phyloP scores from a whole-genome alignment of 2,888 invertebrate genomes.

The Patella ulyssiponensis region DNA sequence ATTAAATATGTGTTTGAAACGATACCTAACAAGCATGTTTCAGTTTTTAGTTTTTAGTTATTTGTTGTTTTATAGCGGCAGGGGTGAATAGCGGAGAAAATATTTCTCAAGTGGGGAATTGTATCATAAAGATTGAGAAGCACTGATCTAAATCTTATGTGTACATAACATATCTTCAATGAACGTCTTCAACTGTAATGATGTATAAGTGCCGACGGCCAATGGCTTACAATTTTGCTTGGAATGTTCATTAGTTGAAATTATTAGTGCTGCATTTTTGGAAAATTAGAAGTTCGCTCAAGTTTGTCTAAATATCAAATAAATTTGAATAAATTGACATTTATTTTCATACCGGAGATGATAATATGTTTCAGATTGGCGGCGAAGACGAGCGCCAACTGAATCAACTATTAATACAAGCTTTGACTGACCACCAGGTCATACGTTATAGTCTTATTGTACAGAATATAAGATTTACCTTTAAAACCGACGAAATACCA shows the following conservation, averaged over 20 bases:
- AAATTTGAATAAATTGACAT: background rate
- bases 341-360: background rate
- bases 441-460: slow-evolving; percentile 63
- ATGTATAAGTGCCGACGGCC: no score
- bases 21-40: no score
- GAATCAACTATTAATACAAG: slow-evolving; percentile 44
- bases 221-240: background rate
- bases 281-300: background rate
- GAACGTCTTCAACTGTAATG: no score
- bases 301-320: background rate
- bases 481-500: background rate
- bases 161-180: no score
- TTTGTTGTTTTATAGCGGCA: no score
- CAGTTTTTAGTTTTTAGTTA: no score
- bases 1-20: no score
- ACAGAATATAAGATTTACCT: slow-evolving; percentile 4
- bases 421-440: slow-evolving; percentile 57
- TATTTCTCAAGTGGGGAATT: no score
- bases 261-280: background rate
- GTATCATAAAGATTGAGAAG: no score
- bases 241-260: background rate
- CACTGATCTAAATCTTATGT: no score
- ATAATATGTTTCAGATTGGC: slow-evolving; percentile 44
- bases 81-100: no score
- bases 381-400: slow-evolving; percentile 48